These are phyloP conservation scores for Formica exsecta DNA, from an alignment of 1,140 invertebrate genomes.

Conservation along the genomic window DNA sequence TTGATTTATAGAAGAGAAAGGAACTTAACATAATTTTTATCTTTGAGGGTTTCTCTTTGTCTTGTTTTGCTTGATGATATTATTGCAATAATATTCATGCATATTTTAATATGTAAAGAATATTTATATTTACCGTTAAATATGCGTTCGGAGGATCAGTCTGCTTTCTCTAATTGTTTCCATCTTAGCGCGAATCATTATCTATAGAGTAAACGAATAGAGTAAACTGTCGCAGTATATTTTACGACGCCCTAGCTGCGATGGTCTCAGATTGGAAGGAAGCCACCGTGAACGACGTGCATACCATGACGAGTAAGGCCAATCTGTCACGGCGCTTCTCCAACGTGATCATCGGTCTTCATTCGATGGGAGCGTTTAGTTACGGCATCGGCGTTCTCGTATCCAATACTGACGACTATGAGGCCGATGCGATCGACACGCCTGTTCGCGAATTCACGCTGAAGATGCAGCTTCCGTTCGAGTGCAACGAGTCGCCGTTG, in stretches of 20 bases:
- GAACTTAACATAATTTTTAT: too few species aligned
- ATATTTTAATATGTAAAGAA: too few species aligned
- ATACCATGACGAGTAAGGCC: slow-evolving; percentile 30
- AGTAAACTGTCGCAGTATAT: slow-evolving; percentile 53
- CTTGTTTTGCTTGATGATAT: too few species aligned
- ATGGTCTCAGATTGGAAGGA: slow-evolving; percentile 51
- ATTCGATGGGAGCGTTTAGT: not conserved
- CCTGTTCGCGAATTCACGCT: slow-evolving; percentile 40
- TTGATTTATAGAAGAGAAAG: not conserved
- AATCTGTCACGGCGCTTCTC: slow-evolving; percentile 13
- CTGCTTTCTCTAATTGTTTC: not conserved
- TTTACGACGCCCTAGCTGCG: slow-evolving; percentile 41
- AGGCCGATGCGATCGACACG: not conserved
- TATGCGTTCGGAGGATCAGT: not conserved
- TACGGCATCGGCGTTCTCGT: slow-evolving; percentile 11
- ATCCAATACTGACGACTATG: not conserved
- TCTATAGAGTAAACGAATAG: not conserved
- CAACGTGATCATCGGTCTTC: slow-evolving; percentile 46
- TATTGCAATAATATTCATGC: too few species aligned
- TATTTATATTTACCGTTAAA: too few species aligned
- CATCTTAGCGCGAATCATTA: not conserved
- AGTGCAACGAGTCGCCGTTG: slow-evolving; percentile 12
- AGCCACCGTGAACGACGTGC: not conserved
- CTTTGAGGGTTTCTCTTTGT: too few species aligned
- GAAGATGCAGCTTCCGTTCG: slow-evolving; percentile 59